Evolutionary conservation across 1,140 invertebrate species (phyloP).

Genomic region (Anastatus disparis): DNA sequence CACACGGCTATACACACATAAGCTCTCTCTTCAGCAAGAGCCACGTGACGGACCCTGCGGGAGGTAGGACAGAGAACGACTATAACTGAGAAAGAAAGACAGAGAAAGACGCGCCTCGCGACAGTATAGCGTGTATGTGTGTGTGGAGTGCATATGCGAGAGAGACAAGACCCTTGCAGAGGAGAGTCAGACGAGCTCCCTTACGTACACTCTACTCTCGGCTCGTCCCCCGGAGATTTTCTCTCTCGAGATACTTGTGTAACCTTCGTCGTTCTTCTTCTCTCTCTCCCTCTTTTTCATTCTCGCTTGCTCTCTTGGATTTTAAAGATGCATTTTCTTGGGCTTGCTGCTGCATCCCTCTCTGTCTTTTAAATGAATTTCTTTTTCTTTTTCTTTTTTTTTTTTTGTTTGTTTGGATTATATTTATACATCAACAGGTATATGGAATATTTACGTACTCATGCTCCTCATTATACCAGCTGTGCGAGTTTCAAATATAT

Average conservation of each 20-base stretch:
- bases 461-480: neutral
- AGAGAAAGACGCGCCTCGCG: conserved; percentile 7
- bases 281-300: neutral
- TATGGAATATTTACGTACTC: conserved; percentile 22
- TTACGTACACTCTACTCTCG: neutral
- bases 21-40: too few relatives aligned
- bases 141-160: neutral
- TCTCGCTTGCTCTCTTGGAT: too few relatives aligned
- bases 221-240: conserved; percentile 18
- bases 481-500: too few relatives aligned
- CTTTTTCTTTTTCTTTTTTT: too few relatives aligned
- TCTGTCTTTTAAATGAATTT: too few relatives aligned
- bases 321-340: too few relatives aligned
- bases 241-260: neutral
- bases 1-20: too few relatives aligned
- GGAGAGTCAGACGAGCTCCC: neutral
- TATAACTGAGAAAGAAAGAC: conserved; percentile 10
- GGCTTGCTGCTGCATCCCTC: too few relatives aligned
- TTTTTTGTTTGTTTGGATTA: too few relatives aligned
- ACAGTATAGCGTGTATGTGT: too few relatives aligned
- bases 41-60: conserved; percentile 61
- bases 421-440: neutral
- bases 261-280: neutral
- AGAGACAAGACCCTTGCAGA: neutral
- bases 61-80: conserved; percentile 48